Evolutionary conservation across 2,888 invertebrate genomes (phyloP).

Genomic region (Apodemia mormo): DNA sequence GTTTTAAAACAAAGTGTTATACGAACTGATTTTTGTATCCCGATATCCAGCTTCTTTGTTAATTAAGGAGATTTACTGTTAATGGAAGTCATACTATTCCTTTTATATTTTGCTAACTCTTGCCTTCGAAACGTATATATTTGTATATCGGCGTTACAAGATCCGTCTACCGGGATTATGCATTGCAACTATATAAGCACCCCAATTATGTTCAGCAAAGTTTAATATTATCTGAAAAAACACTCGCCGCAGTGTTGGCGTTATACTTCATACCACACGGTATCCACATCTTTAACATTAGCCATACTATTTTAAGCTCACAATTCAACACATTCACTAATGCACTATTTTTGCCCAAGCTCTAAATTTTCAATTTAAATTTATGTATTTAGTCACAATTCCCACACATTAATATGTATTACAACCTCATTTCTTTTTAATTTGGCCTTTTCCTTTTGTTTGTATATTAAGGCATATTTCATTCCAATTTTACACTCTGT

Average conservation of each 20-base stretch:
- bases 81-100: not conserved
- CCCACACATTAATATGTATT: not conserved
- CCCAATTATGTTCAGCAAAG: not conserved
- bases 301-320: slow-evolving; percentile 2
- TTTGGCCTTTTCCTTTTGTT: not conserved
- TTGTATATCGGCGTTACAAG: not conserved
- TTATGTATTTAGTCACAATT: slow-evolving; percentile 8
- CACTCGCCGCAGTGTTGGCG: not conserved
- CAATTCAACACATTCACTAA: slow-evolving; percentile 7
- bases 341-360: slow-evolving; percentile 6
- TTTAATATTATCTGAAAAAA: not conserved
- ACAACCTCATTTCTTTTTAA: not conserved
- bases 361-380: not conserved
- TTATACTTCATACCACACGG: not conserved
- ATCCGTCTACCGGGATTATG: not conserved
- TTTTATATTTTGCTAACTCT: not conserved
- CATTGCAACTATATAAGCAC: not conserved
- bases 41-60: not conserved
- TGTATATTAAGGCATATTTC: not conserved
- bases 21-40: slow-evolving; percentile 9
- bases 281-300: slow-evolving; percentile 1
- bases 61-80: not conserved
- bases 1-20: not conserved
- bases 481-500: slow-evolving; percentile 11
- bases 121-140: not conserved